Evolutionary conservation across 2,113 vertebrate species (phyloP).

Genomic region (Rissa tridactyla): DNA sequence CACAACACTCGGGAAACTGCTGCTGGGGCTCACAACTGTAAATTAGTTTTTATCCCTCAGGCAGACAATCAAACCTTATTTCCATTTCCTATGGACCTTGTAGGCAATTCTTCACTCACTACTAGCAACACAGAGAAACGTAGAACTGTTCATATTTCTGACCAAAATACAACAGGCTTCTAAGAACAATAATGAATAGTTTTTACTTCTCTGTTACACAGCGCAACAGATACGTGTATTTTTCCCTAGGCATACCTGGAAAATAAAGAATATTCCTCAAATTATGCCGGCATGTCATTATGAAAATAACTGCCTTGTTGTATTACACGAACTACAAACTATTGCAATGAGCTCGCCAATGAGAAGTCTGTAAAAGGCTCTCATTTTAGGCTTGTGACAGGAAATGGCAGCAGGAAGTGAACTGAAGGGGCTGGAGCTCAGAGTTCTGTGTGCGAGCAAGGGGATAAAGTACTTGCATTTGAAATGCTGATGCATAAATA

Average conservation of each 20-base stretch:
- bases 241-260: background rate
- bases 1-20: background rate
- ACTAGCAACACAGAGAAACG: rapidly evolving
- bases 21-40: background rate
- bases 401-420: conserved; percentile 64
- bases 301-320: background rate
- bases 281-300: background rate
- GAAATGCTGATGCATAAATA: background rate
- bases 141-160: background rate
- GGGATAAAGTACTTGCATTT: background rate
- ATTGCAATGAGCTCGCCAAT: background rate
- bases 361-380: background rate
- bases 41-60: background rate
- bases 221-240: background rate
- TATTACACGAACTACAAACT: background rate
- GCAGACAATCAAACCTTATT: background rate
- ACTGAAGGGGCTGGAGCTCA: conserved; percentile 9
- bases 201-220: background rate
- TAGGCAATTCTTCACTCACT: background rate
- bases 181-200: background rate
- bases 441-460: background rate
- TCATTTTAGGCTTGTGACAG: conserved; percentile 1
- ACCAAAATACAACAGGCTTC: background rate
- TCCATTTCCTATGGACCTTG: background rate
- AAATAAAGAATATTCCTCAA: background rate